Conservation (phyloP, 2,888 invertebrate species). For the Cosmia pyralina region DNA sequence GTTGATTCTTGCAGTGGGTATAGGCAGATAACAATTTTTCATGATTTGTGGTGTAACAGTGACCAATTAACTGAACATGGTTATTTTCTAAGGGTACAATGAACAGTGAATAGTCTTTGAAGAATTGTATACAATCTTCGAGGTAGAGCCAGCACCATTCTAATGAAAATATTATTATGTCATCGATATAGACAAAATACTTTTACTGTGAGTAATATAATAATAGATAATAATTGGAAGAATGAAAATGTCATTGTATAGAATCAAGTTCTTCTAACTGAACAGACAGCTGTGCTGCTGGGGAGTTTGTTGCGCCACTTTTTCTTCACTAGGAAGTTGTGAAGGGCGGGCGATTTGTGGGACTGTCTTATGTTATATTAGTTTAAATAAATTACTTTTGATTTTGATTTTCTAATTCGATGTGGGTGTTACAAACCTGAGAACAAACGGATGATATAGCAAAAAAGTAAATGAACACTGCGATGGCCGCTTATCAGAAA, state of each 20-base stretch:
- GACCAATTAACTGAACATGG: neutral
- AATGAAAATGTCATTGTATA: too few relatives aligned
- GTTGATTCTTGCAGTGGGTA: constrained; percentile 4
- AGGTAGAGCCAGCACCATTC: neutral
- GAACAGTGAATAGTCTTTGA: neutral
- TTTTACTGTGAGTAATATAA: neutral
- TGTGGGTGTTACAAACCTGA: neutral
- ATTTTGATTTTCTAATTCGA: too few relatives aligned
- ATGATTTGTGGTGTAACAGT: neutral
- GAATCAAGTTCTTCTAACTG: too few relatives aligned
- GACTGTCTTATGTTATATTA: too few relatives aligned
- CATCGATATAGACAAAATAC: neutral
- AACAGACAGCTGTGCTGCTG: too few relatives aligned
- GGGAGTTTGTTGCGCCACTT: too few relatives aligned
- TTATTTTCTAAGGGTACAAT: neutral
- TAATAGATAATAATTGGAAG: neutral
- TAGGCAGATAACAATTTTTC: neutral
- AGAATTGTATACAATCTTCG: neutral
- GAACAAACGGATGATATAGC: neutral
- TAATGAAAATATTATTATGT: constrained; percentile 16
- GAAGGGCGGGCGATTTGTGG: too few relatives aligned
- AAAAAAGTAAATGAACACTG: neutral
- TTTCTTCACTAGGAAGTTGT: too few relatives aligned
- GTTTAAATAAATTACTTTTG: too few relatives aligned
- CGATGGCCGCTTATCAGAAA: neutral